Conservation (phyloP, 1,140 invertebrate genomes). For the Drosophila serrata region DNA sequence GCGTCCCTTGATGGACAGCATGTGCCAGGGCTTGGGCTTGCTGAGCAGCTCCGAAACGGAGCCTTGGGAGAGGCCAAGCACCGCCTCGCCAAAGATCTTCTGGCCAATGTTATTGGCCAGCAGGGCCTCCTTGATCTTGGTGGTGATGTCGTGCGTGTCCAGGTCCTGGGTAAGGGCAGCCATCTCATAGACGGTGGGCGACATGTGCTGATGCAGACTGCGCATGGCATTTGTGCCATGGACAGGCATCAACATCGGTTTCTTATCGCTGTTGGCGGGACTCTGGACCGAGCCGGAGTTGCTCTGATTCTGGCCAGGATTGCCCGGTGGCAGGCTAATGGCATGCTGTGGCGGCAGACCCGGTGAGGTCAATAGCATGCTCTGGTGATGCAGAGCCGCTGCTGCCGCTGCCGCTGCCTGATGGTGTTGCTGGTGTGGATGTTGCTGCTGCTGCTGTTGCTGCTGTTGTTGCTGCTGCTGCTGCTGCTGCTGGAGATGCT, state of each 20-base stretch:
- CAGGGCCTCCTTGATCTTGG: conserved; percentile 98
- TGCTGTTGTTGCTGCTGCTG: conserved; percentile 86
- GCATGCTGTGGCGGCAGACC: conserved; percentile 89
- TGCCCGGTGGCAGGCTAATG: conserved; percentile 86
- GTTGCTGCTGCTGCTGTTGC: conserved; percentile 88
- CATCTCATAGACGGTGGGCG: conserved; percentile 97
- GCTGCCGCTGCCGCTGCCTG: conserved; percentile 89
- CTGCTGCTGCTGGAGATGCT: conserved; percentile 86
- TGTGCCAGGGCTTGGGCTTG: conserved; percentile 99
- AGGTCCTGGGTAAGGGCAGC: conserved; percentile 97
- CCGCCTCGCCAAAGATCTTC: conserved; percentile 99
- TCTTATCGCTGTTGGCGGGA: conserved; percentile 86
- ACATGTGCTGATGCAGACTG: conserved; percentile 91
- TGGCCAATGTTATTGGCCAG: conserved; percentile 99
- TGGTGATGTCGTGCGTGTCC: conserved; percentile 98
- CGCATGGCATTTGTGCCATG: conserved; percentile 87
- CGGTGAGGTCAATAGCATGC: conserved; percentile 88
- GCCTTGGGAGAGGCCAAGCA: conserved; percentile 97
- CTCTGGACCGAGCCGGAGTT: background rate
- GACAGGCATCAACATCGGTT: conserved; percentile 85
- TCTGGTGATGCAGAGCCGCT: conserved; percentile 87
- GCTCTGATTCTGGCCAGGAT: conserved; percentile 54
- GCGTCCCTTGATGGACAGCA: conserved; percentile 98
- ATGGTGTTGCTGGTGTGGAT: conserved; percentile 85
- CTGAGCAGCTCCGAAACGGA: conserved; percentile 98